Percentiles rank a stretch among this genome's conserved stretches.
phyloP scores from a whole-genome alignment of 2,113 vertebrate genomes.

The Nothocercus julius region DNA sequence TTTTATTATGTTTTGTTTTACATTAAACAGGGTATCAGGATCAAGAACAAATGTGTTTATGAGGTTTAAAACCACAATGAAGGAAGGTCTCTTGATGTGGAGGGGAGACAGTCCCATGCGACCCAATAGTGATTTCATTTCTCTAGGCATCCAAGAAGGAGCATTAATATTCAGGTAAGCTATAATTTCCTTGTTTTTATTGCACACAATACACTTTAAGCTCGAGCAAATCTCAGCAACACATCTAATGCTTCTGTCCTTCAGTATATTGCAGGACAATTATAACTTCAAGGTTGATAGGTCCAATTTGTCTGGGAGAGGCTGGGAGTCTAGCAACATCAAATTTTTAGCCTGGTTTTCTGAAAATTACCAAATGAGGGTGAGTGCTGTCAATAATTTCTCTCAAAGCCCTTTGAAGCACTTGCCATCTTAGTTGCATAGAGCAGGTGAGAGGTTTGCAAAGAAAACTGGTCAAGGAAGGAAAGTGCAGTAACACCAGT shows the following conservation, averaged over 20 bases:
- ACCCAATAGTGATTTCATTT: constrained; percentile 92
- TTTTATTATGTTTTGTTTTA: background rate
- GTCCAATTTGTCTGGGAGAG: background rate
- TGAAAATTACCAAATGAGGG: background rate
- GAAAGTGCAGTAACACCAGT: fast-evolving
- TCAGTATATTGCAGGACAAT: background rate
- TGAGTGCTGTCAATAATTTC: fast-evolving
- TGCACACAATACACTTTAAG: background rate
- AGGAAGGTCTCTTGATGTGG: constrained; percentile 93
- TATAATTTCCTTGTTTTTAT: background rate
- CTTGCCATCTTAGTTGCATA: background rate
- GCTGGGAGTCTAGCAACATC: background rate
- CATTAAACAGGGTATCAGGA: constrained; percentile 86
- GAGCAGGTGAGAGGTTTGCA: background rate
- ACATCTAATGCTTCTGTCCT: background rate
- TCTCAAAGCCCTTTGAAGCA: background rate
- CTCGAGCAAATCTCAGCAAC: background rate
- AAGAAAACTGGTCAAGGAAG: fast-evolving
- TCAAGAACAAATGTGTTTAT: constrained; percentile 90
- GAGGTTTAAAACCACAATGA: constrained; percentile 92
- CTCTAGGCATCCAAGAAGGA: constrained; percentile 90
- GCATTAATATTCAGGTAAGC: constrained; percentile 89
- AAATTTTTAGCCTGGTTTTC: background rate
- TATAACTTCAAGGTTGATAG: background rate
- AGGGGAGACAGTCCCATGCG: constrained; percentile 89